These are phyloP conservation scores for Anastatus disparis DNA, from an alignment of 1,140 invertebrate species.

Conservation along the genomic window DNA sequence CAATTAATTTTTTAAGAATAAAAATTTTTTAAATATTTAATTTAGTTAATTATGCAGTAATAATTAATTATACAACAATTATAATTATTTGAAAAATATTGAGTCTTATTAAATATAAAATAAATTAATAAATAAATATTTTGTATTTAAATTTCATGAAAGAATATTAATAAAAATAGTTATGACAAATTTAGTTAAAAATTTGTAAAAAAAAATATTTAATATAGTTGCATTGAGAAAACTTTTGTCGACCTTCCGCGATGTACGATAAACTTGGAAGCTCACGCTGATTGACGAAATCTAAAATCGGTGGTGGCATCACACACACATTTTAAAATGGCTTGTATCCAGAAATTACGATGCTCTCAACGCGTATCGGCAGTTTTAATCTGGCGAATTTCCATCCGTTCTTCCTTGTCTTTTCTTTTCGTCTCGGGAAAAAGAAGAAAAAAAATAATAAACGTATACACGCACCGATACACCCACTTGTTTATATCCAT, in stretches of 20 bases:
- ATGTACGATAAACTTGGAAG: constrained; percentile 52
- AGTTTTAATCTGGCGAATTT: constrained; percentile 55
- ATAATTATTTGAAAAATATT: too few species aligned
- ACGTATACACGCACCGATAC: constrained; percentile 40
- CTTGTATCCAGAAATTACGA: constrained; percentile 61
- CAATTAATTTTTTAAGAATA: too few species aligned
- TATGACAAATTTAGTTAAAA: too few species aligned
- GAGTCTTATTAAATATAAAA: too few species aligned
- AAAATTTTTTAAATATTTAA: too few species aligned
- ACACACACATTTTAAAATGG: constrained; percentile 61
- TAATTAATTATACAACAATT: too few species aligned
- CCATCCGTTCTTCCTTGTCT: constrained; percentile 47
- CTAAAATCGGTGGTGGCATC: constrained; percentile 62
- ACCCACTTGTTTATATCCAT: constrained; percentile 55
- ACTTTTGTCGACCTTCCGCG: constrained; percentile 5
- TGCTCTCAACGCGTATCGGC: constrained; percentile 49
- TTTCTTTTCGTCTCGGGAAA: constrained; percentile 4
- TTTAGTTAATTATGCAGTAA: too few species aligned
- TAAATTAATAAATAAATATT: too few species aligned
- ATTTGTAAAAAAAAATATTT: not conserved
- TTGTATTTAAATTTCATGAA: too few species aligned
- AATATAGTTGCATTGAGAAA: too few species aligned
- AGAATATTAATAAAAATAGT: too few species aligned
- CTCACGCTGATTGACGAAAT: constrained; percentile 56
- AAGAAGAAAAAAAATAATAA: too few species aligned